A percentile compares a stretch with the other conserved stretches of the same genome.
phyloP scores from a whole-genome alignment of 2,797 vertebrate genomes.

The Botia kubotai region DNA sequence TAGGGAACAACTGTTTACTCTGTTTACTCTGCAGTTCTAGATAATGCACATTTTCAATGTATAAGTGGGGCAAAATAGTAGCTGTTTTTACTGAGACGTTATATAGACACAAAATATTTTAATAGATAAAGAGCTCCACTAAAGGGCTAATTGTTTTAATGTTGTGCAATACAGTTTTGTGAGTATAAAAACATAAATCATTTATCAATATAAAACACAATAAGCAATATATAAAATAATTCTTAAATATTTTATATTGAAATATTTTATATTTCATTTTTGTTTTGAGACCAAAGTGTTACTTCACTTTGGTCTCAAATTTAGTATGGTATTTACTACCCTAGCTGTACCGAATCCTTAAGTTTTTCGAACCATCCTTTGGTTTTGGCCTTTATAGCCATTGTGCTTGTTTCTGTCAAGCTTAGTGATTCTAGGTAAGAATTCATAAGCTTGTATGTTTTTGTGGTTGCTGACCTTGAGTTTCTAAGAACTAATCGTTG shows the following conservation, averaged over 20 bases:
- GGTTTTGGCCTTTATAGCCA: neutral
- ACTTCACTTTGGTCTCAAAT: conserved; percentile 8
- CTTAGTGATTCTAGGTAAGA: neutral
- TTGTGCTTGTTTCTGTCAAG: conserved; percentile 10
- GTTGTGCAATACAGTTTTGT: too few relatives aligned
- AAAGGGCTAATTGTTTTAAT: neutral
- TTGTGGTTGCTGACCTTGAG: conserved; percentile 23
- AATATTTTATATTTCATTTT: too few relatives aligned
- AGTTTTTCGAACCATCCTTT: neutral
- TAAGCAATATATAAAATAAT: conserved; percentile 21
- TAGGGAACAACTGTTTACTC: neutral
- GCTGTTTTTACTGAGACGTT: too few relatives aligned
- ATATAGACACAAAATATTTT: neutral
- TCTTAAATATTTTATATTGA: conserved; percentile 36
- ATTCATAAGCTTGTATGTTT: too few relatives aligned
- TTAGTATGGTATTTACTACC: neutral
- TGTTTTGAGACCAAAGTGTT: neutral
- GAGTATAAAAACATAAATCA: conserved; percentile 7
- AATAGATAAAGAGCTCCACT: neutral
- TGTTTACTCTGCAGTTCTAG: neutral
- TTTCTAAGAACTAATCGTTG: conserved; percentile 20
- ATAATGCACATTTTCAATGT: neutral
- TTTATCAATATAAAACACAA: conserved; percentile 50
- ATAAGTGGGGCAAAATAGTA: neutral
- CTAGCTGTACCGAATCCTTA: conserved; percentile 33